Conservation (phyloP, 2,888 invertebrate genomes). For the Cyclophora punctaria region DNA sequence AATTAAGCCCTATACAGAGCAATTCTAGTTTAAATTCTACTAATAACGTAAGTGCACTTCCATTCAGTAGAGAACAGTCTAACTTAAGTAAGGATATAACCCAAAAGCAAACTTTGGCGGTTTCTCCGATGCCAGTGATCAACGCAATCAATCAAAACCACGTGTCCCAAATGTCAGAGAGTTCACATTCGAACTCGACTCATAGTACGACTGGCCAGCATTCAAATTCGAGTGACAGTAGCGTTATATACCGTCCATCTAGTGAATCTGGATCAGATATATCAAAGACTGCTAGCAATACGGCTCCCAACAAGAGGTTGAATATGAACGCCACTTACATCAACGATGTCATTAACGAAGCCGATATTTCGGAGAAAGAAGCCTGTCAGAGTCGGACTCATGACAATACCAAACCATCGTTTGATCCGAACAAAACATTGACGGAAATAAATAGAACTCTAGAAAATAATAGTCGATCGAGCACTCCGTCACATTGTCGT, state of each 20-base stretch:
- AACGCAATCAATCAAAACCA: conserved; percentile 41
- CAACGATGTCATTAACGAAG: conserved; percentile 72
- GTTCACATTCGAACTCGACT: conserved; percentile 75
- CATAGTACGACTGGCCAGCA: conserved; percentile 80
- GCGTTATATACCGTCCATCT: conserved; percentile 82
- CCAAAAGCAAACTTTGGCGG: conserved; percentile 75
- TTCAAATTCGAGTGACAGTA: conserved; percentile 83
- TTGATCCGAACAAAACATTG: conserved; percentile 52
- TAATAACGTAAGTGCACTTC: conserved; percentile 64
- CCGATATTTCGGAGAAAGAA: conserved; percentile 66
- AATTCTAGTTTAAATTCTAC: conserved; percentile 74
- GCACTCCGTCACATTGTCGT: conserved; percentile 68
- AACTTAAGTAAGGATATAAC: conserved; percentile 67
- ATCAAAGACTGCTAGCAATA: conserved; percentile 54
- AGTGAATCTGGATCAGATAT: conserved; percentile 82
- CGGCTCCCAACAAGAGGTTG: conserved; percentile 67
- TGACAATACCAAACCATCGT: conserved; percentile 37
- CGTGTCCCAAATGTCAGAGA: conserved; percentile 78
- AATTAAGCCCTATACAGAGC: conserved; percentile 74
- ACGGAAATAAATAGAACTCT: conserved; percentile 47
- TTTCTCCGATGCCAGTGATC: conserved; percentile 84
- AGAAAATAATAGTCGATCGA: conserved; percentile 56
- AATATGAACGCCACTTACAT: conserved; percentile 71
- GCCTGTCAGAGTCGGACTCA: conserved; percentile 53
- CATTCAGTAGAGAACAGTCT: conserved; percentile 68